These are phyloP conservation scores for Melipona quadrifasciata DNA, from an alignment of 1,140 invertebrate genomes.

Conservation along the genomic window DNA sequence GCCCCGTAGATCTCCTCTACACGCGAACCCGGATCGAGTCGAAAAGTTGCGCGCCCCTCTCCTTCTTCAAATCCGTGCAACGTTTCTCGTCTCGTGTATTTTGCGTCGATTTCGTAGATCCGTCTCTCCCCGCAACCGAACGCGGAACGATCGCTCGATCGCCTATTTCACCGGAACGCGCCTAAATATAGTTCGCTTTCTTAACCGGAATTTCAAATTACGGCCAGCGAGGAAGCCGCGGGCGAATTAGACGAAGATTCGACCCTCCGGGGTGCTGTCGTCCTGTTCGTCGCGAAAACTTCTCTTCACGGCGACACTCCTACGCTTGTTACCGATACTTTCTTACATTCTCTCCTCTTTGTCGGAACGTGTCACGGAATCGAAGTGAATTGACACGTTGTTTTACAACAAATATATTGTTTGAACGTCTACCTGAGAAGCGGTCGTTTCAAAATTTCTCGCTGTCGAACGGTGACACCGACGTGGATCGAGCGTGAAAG, in stretches of 20 bases:
- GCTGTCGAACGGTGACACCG: no score
- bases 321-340: no score
- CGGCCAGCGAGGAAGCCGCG: slow-evolving; percentile 73
- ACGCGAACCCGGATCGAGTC: slow-evolving; percentile 20
- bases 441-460: no score
- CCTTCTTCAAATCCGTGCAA: background rate
- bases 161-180: slow-evolving; percentile 63
- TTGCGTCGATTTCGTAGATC: slow-evolving; percentile 53
- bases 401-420: no score
- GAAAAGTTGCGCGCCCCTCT: no score
- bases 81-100: slow-evolving; percentile 56
- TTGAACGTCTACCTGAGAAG: no score
- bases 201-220: slow-evolving; percentile 74
- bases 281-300: slow-evolving; percentile 42
- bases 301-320: background rate
- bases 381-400: no score
- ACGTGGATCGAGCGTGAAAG: no score
- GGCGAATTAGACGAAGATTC: slow-evolving; percentile 74
- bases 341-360: no score
- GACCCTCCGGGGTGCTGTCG: slow-evolving; percentile 59
- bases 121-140: slow-evolving; percentile 25
- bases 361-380: no score
- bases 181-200: slow-evolving; percentile 72
- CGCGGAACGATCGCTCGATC: slow-evolving; percentile 49
- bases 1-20: slow-evolving; percentile 52